Conservation (phyloP, 2,888 invertebrate species). For the Rhagophthalmus giganteus region DNA sequence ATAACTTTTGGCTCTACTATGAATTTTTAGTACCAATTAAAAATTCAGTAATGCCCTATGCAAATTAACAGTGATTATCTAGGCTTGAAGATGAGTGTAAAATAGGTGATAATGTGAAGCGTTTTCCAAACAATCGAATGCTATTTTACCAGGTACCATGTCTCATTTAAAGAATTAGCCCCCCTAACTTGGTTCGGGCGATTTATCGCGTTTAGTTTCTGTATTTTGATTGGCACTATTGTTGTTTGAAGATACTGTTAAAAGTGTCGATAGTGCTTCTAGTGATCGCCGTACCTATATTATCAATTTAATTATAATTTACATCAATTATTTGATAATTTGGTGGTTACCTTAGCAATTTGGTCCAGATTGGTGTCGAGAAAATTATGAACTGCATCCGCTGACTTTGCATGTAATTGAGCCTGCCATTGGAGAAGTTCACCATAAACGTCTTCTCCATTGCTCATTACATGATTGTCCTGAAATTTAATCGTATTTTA, state of each 20-base stretch:
- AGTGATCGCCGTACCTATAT: slow-evolving; percentile 77
- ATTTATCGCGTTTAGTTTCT: slow-evolving; percentile 4
- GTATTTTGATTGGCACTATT: slow-evolving; percentile 28
- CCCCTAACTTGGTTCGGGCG: slow-evolving; percentile 23
- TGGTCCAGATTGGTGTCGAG: slow-evolving; percentile 78
- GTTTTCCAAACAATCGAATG: slow-evolving; percentile 4
- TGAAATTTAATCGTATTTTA: slow-evolving; percentile 41
- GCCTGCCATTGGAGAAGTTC: slow-evolving; percentile 72
- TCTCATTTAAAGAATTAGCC: not conserved
- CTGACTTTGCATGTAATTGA: slow-evolving; percentile 71
- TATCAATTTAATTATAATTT: no score
- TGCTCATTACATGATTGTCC: slow-evolving; percentile 55
- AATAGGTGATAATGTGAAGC: slow-evolving; percentile 3
- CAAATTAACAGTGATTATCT: not conserved
- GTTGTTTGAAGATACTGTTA: slow-evolving; percentile 45
- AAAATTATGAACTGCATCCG: slow-evolving; percentile 72
- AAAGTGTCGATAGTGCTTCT: slow-evolving; percentile 74
- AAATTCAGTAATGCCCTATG: slow-evolving; percentile 19
- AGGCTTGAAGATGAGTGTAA: no score
- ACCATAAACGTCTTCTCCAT: slow-evolving; percentile 65
- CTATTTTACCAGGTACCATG: slow-evolving; percentile 14
- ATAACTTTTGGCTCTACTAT: slow-evolving; percentile 7
- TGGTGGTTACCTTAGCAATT: slow-evolving; percentile 75
- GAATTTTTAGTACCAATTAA: slow-evolving; percentile 22
- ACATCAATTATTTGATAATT: no score